Percentiles rank a stretch among this genome's conserved stretches.
Conservation (phyloP, 2,888 invertebrate species). For the Sarcophaga variegata region DNA sequence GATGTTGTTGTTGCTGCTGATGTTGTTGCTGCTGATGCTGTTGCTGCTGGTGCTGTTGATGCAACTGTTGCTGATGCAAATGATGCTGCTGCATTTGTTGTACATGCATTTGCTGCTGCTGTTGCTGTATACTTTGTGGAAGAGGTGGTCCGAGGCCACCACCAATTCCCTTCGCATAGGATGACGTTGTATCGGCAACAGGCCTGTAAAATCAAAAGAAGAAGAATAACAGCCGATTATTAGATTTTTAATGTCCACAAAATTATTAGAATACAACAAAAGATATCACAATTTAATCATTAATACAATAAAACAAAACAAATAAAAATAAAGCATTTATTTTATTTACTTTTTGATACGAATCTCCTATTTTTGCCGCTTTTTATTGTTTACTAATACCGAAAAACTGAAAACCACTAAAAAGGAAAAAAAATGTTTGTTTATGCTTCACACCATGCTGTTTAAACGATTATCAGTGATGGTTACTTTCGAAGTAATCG, state of each 20-base stretch:
- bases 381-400: too few relatives aligned
- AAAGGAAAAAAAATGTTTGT: too few relatives aligned
- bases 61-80: conserved; percentile 75
- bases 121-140: conserved; percentile 72
- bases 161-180: conserved; percentile 78
- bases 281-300: neutral
- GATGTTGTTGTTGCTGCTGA: conserved; percentile 71
- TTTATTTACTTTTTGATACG: too few relatives aligned
- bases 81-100: conserved; percentile 75
- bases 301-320: neutral
- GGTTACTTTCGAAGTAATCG: too few relatives aligned
- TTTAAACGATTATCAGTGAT: too few relatives aligned
- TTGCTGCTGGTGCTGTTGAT: conserved; percentile 72
- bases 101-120: conserved; percentile 73
- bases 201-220: conserved; percentile 80
- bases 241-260: conserved; percentile 76
- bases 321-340: too few relatives aligned
- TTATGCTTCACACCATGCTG: too few relatives aligned
- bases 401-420: too few relatives aligned
- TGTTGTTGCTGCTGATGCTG: conserved; percentile 70
- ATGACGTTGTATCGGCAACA: conserved; percentile 79
- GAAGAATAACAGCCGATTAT: conserved; percentile 77
- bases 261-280: neutral
- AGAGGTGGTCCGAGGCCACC: conserved; percentile 76
- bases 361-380: too few relatives aligned